Percentiles rank a stretch among this genome's conserved stretches.
Conservation (phyloP, 2,797 vertebrate species). For the Ctenopoma multispine region DNA sequence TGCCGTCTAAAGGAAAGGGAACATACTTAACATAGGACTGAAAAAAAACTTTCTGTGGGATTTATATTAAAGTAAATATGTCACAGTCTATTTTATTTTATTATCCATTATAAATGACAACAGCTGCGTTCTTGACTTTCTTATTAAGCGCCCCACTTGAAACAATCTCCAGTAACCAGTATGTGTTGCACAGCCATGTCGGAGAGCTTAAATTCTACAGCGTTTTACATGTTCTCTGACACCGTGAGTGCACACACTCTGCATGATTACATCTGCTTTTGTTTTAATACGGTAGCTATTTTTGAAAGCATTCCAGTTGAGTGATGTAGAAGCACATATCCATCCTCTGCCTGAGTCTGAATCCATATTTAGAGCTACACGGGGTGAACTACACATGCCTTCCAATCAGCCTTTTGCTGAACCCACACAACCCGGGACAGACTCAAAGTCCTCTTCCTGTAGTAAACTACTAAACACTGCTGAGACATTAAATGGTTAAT, state of each 20-base stretch:
- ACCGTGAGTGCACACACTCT: slow-evolving; percentile 32
- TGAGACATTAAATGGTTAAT: background rate
- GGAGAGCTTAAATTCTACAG: background rate
- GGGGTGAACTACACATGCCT: slow-evolving; percentile 77
- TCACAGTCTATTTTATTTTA: too few relatives aligned
- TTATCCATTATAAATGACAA: too few relatives aligned
- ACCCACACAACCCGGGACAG: slow-evolving; percentile 56
- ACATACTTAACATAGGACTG: slow-evolving; percentile 14
- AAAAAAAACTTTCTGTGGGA: too few relatives aligned
- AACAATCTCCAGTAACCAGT: slow-evolving; percentile 4
- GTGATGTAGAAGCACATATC: slow-evolving; percentile 83
- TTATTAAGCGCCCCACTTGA: too few relatives aligned
- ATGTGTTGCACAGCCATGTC: background rate
- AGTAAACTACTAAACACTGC: too few relatives aligned
- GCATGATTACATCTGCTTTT: slow-evolving; percentile 77
- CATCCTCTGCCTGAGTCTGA: slow-evolving; percentile 74
- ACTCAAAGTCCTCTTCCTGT: slow-evolving; percentile 13
- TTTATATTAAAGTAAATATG: too few relatives aligned
- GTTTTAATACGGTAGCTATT: slow-evolving; percentile 87
- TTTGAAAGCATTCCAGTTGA: slow-evolving; percentile 86
- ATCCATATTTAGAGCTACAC: slow-evolving; percentile 87
- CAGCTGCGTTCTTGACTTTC: too few relatives aligned
- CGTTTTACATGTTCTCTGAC: slow-evolving; percentile 30
- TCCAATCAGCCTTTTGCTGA: slow-evolving; percentile 70
- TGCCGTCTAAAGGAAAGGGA: slow-evolving; percentile 27